Evolutionary conservation across 2,797 vertebrate species (phyloP).

Genomic region (Rhinogobio ventralis): DNA sequence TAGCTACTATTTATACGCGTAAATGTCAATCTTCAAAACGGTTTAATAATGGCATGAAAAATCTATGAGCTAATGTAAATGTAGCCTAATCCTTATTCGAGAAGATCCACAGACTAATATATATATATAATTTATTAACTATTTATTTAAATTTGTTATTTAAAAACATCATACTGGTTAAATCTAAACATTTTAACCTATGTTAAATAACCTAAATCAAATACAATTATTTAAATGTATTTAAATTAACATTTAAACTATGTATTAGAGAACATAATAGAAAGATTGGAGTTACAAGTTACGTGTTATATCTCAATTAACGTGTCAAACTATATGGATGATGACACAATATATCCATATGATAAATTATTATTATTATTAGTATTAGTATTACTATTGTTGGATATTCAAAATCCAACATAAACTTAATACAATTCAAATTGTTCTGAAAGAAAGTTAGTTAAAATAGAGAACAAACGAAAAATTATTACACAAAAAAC

Average conservation of each 20-base stretch:
- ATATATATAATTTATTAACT: not conserved
- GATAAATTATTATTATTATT: not conserved
- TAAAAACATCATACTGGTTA: not conserved
- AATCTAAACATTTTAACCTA: not conserved
- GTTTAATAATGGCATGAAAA: not conserved
- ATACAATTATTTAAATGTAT: not conserved
- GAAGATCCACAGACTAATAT: not conserved
- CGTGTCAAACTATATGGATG: not conserved
- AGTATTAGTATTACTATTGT: not conserved
- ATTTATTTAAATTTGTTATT: not conserved
- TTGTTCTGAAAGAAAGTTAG: not conserved
- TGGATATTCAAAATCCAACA: not conserved
- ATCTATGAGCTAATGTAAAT: not conserved
- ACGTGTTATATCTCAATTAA: not conserved
- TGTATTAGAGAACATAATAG: not conserved
- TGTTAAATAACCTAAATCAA: not conserved
- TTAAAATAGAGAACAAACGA: not conserved
- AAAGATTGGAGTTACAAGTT: not conserved
- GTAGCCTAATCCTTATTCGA: not conserved
- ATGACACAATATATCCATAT: not conserved
- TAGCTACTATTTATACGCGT: not conserved
- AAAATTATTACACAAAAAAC: not conserved
- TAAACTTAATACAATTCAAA: not conserved
- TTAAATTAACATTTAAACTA: no score
- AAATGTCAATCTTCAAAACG: not conserved